Evolutionary conservation across 2,888 invertebrate genomes (phyloP), one percentile per base, ranked within the genome.

Genomic region (Drosophila neonasuta): DNA sequence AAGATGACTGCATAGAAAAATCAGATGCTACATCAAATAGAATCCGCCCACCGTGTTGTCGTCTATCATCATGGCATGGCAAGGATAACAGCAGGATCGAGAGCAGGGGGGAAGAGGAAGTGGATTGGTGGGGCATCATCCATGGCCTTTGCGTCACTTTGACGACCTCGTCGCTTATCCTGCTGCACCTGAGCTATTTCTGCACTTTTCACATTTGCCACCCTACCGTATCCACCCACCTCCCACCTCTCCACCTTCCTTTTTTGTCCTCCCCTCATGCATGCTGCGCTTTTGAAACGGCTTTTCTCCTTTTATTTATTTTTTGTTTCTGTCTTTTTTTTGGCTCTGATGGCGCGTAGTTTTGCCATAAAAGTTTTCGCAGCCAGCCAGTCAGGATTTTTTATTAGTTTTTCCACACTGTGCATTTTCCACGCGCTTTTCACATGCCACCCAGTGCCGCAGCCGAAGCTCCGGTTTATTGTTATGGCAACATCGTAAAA

Each of bases 401-500:
- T 85, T 87, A 85, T 85, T 81, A 85, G 85, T 82, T 85, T 85
- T 85, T 84, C 54, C 78, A 76, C 80, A 79, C 75, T 71, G 64
- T 74, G 72, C 84, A 80, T 80, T 84, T 79, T 80, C 79, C 81
- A 69, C 69, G 74, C 83, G 81, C 84, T 82, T 85, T 82, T 79
- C 82, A 73, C 80, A 81, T 81, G 77, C 77, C 81, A 64, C 65
- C 36, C 71, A 71, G 58, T 63, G 77, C 80, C 68, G 44, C 69
- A 72, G 68, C 70, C 72, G 78, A 78, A 83, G 83, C 84, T 69
- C 66, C 70, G 82, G 78, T 84, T 84, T 86, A 80, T 87, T 85
- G 87, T 85, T 85, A 82, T 82, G 76, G 87, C 80, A 80, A 76
- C 82, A 79, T 85, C 87, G 80, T 85, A 85, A 85, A 85, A 86